Evolutionary conservation across 2,797 vertebrate genomes (phyloP), one percentile per base, ranked within the genome.

Genomic region (Acrocephalus scirpaceus): DNA sequence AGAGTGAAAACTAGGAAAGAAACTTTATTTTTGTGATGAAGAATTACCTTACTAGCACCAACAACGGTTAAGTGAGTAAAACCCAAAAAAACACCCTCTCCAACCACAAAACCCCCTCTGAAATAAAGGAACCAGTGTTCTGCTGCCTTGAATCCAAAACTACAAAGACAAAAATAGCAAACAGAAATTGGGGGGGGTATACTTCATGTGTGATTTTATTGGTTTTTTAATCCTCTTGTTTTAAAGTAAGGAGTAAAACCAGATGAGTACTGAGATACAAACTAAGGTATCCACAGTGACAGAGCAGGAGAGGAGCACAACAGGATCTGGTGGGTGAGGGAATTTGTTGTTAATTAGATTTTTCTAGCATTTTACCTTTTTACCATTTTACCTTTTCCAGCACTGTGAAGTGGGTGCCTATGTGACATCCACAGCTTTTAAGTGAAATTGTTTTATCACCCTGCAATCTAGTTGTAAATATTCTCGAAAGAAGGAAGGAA

Each of bases 51-150:
- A 26, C 30, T 18, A 67, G 22, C 32, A 7, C 42, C 21, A 54
- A n/a, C 44, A 57, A 38, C 34, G 45, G 23, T 14, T 29, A 36
- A 62, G 15, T 54, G 56, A 36, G 9, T 67, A 40, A 87, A 85
- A 61, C 4, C 4, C 10, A 47, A 57, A 62, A 5, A 0, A 0
- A 0, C 23, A 62, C 29, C 11, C 7, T 36, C 7, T 73, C 22
- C 32, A 66, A 44, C 38, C 25, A 61, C 32, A 48, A 38, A 60
- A 26, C 0, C 2, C 5, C 10, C 10, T 73, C 32, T 40, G 23
- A 67, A 72, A 23, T 18, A 75, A 79, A 87, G 11, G 29, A 61
- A 48, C 1, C 9, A 36, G 5, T 9, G 2, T 65, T 85, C 54
- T 62, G 21, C 34, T 91, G 36, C 61, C 30, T 64, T 36, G 70